Evolutionary conservation across 2,888 invertebrate species (phyloP).

Genomic region (Crepidodera aurea): DNA sequence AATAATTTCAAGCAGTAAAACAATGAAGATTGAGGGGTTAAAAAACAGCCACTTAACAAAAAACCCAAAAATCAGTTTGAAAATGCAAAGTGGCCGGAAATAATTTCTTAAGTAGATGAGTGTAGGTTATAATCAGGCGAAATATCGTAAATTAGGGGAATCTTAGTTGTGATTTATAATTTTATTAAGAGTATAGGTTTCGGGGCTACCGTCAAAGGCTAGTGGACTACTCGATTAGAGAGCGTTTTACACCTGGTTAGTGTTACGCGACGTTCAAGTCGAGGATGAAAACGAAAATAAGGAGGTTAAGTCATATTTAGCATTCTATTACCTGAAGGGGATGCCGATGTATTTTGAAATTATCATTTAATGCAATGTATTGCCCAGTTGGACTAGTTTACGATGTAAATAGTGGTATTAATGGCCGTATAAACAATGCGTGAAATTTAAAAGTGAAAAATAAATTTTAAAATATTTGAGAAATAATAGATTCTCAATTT

Average conservation of each 20-base stretch:
- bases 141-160: constrained; percentile 37
- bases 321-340: background rate
- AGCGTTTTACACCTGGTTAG: constrained; percentile 49
- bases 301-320: background rate
- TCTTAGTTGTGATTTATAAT: constrained; percentile 43
- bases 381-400: no score
- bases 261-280: constrained; percentile 4
- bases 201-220: constrained; percentile 43
- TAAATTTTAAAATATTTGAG: no score
- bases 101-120: constrained; percentile 36
- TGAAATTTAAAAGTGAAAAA: no score
- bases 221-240: constrained; percentile 47
- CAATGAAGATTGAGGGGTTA: constrained; percentile 14
- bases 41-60: constrained; percentile 11
- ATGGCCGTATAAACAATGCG: no score
- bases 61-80: constrained; percentile 18
- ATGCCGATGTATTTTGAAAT: background rate
- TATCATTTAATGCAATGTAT: no score
- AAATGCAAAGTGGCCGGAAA: constrained; percentile 33
- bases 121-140: constrained; percentile 35
- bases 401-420: no score
- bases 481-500: no score
- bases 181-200: constrained; percentile 44
- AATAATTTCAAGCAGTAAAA: constrained; percentile 1
- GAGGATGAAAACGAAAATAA: background rate